Percentiles rank a stretch among this genome's conserved stretches.
These are phyloP conservation scores for Delichon dasypus DNA, from an alignment of 2,797 vertebrate genomes.

Conservation along the genomic window DNA sequence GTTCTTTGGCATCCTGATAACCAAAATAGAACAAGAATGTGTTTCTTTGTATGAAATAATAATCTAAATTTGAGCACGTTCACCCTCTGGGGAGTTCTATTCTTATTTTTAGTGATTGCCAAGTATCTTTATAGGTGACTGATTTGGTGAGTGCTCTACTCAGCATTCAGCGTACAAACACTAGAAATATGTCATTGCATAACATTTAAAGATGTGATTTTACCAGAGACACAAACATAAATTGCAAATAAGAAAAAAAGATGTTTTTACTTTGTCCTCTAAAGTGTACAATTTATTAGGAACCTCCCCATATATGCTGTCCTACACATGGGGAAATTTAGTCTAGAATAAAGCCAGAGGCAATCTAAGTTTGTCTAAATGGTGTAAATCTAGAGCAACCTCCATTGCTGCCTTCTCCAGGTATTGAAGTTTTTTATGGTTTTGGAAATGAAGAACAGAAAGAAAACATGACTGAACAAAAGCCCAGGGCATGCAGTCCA, in stretches of 20 bases:
- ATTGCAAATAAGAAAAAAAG: neutral
- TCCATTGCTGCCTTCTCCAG: neutral
- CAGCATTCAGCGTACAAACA: neutral
- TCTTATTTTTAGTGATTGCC: slow-evolving; percentile 30
- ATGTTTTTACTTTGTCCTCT: neutral
- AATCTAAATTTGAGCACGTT: slow-evolving; percentile 17
- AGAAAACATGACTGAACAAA: neutral
- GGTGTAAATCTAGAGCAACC: neutral
- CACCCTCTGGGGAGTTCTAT: slow-evolving; percentile 2
- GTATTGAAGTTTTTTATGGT: neutral
- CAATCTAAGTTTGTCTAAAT: neutral
- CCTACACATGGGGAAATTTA: neutral
- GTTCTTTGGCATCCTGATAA: slow-evolving; percentile 42
- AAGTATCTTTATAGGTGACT: slow-evolving; percentile 20
- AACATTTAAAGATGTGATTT: neutral
- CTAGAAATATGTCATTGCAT: neutral
- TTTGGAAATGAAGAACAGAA: neutral
- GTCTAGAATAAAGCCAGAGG: neutral
- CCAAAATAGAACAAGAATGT: slow-evolving; percentile 33
- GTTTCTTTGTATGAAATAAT: slow-evolving; percentile 23
- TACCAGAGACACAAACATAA: neutral
- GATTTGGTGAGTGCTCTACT: slow-evolving; percentile 5
- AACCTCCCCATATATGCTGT: neutral
- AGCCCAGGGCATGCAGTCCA: neutral
- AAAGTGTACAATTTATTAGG: neutral